Evolutionary conservation across 2,113 vertebrate species (phyloP).

Genomic region (Apaloderma vittatum): DNA sequence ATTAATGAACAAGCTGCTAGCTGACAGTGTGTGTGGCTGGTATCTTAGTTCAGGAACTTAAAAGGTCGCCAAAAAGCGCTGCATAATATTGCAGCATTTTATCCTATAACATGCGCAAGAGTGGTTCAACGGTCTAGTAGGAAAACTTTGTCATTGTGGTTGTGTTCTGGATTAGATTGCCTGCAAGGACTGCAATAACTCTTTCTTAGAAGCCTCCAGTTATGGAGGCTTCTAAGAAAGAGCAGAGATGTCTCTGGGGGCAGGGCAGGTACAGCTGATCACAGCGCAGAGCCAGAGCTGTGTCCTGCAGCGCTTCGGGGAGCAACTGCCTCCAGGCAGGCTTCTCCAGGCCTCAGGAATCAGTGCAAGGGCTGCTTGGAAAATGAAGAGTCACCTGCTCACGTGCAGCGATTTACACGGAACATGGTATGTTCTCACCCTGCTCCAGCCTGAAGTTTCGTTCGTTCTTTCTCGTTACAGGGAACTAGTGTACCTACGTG

Average conservation of each 20-base stretch:
- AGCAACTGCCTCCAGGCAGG: not conserved
- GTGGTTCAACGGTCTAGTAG: not conserved
- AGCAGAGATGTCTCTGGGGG: not conserved
- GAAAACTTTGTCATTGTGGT: not conserved
- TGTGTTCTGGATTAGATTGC: not conserved
- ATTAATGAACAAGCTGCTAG: not conserved
- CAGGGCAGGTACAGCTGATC: not conserved
- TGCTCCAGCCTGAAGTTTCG: not conserved
- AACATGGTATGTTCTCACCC: not conserved
- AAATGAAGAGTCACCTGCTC: not conserved
- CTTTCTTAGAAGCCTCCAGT: not conserved
- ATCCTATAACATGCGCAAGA: not conserved
- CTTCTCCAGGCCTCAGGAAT: not conserved
- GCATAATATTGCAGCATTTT: not conserved
- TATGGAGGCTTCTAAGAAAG: slow-evolving; percentile 17
- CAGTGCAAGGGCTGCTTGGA: not conserved
- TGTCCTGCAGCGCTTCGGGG: not conserved
- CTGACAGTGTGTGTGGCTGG: not conserved
- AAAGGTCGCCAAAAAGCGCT: not conserved
- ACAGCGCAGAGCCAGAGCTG: not conserved
- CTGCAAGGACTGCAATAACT: not conserved
- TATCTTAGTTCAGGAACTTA: not conserved
- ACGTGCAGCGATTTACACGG: not conserved
- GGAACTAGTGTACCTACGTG: fast-evolving
- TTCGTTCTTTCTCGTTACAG: fast-evolving